Base-by-base conservation (phyloP, 2,888 invertebrate genomes). In the Linnaemya vulpina region DNA sequence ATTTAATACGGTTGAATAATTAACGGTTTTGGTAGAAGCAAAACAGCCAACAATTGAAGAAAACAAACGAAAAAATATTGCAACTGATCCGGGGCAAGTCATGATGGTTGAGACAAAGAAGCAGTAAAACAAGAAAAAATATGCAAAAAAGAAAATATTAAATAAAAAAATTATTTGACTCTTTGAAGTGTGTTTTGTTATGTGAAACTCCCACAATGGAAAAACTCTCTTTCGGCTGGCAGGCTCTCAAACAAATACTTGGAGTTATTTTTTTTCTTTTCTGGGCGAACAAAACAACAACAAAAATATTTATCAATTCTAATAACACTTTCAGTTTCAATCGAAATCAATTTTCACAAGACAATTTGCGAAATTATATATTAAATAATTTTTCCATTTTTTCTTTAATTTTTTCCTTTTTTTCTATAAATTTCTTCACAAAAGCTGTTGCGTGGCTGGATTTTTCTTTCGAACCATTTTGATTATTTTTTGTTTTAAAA, bases 271-370 rank as follows among this genome's bases (percentile, higher is more conserved):
- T 43, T 13, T 63, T 63, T n/a, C 13, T 17, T 43, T 13, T 46
- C 25, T 53, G 60, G 11, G 9, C 3, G 43, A 49, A 71, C 49
- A 53, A 70, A 49, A 79, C 53, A 67, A 79, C 43, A 67, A 68
- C 43, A 73, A 76, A 49, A 25, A 55, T 30, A 20, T 11, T 77
- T 77, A 71, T 22, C 43, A 68, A 43, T 53, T 78, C 74, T 75
- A 75, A 43, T 38, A 67, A 67, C 71, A 82, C 67, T 82, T 78
- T 82, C 65, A 67, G 30, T 85, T 85, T 85, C 78, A 85, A 13
- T 40, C 13, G 3, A 20, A 70, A 49, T 17, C 30, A 49, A 25
- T 20, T 43, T 74, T 53, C 20, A 10, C 53, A n/a, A 1, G 3
- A 63, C 55, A 58, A 38, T 63, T 49, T 20, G 10, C 38, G 43